Evolutionary conservation across 2,888 invertebrate genomes (phyloP), one percentile per base, ranked within the genome.

Genomic region (Phengaris alcon): DNA sequence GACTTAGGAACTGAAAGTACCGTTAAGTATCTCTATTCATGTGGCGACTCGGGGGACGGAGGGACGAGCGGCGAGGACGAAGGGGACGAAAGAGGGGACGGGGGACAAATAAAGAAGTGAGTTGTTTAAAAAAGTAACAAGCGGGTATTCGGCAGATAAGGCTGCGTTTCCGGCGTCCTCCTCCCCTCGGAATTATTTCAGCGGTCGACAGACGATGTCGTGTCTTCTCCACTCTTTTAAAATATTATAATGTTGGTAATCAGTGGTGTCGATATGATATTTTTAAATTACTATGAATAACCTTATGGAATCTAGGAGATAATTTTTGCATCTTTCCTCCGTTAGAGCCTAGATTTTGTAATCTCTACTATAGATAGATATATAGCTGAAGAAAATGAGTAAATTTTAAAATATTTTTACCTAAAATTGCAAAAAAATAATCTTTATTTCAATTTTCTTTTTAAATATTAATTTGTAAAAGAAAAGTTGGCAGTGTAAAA

Each of bases 1-100:
- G 93, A 93, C 93, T 93, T 93, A 93, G 90, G 87, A 93, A 93
- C 92, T 93, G 92, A 89, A 90, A 92, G 89, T 90, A 88, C 91
- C 90, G 92, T 93, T 93, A 93, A 93, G 92, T 90, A 89, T 86
- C 87, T 86, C 87, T 89, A 92, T 93, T 93, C 92, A 91, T 88
- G 91, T 90, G 90, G 89, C 88, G 89, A 90, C 88, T 84, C 83
- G 84, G 85, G 83, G 83, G 83, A 84, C 48, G 87, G 86, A 78
- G 81, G 80, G 35, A 35, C 35, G 35, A 35, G 35, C 0, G 35
- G 4, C 35, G 35, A 4, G 35, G 35, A 4, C 4, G 35, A 35
- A 35, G 79, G 77, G 83, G 77, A 12, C 59, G 59, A 22, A 22
- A 80, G 80, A 81, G 82, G 79, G 86, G 86, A 84, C 87, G 89